A percentile compares a stretch with the other conserved stretches of the same genome.
Conservation (phyloP, 2,113 vertebrate genomes). For the Podarcis muralis region DNA sequence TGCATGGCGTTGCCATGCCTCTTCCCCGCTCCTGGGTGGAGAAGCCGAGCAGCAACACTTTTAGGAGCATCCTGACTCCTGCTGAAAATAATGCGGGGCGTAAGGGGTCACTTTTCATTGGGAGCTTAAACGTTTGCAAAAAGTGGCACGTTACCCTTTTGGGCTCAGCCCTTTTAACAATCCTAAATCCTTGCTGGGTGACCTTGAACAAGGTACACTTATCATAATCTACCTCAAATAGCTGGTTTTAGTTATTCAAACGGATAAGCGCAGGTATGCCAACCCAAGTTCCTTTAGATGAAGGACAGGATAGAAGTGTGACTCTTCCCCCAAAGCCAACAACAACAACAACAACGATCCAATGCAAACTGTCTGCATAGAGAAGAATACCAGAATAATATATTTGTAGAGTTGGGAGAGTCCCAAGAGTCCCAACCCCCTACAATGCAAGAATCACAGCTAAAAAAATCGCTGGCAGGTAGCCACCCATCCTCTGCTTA, state of each 20-base stretch:
- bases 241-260: neutral
- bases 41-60: neutral
- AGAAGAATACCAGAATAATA: no score
- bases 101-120: neutral
- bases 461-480: no score
- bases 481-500: no score
- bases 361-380: no score
- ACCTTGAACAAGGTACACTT: neutral
- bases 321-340: no score
- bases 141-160: neutral
- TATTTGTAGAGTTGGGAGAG: no score
- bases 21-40: no score
- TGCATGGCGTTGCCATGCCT: no score
- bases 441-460: no score
- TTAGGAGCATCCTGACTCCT: neutral
- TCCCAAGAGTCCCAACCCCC: no score
- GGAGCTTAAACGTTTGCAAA: neutral
- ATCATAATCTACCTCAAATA: neutral
- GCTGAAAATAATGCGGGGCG: neutral
- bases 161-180: neutral
- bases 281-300: neutral
- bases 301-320: neutral
- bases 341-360: no score
- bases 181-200: neutral
- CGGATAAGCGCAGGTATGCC: neutral